Conservation (phyloP, 2,888 invertebrate genomes). For the Timema podura region DNA sequence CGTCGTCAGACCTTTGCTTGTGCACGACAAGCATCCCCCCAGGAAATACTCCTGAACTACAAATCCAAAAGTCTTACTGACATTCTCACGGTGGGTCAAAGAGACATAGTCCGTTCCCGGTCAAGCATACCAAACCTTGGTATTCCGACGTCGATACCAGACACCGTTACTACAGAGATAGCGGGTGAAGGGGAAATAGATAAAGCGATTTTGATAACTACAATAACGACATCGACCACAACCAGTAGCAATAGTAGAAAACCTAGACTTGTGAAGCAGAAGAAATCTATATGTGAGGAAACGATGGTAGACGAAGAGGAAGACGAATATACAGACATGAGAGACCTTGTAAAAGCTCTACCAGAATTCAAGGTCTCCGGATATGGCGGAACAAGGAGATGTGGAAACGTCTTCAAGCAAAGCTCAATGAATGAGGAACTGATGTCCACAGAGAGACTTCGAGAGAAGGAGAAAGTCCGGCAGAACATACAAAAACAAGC, state of each 20-base stretch:
- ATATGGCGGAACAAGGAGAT: constrained; percentile 31
- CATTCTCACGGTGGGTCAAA: constrained; percentile 70
- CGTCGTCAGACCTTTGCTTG: constrained; percentile 52
- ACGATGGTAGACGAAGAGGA: constrained; percentile 42
- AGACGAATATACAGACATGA: constrained; percentile 66
- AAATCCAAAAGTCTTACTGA: constrained; percentile 83
- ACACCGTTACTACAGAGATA: constrained; percentile 1
- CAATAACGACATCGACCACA: constrained; percentile 17
- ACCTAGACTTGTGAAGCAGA: constrained; percentile 80
- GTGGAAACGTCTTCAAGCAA: constrained; percentile 70
- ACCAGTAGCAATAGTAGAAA: constrained; percentile 38
- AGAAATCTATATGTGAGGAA: constrained; percentile 77
- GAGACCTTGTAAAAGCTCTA: constrained; percentile 58
- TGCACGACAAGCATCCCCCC: constrained; percentile 38
- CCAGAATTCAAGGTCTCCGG: constrained; percentile 42
- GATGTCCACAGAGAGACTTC: constrained; percentile 78
- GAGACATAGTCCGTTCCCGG: constrained; percentile 66
- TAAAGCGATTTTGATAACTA: background rate
- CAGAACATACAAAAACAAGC: constrained; percentile 86
- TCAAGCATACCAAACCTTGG: constrained; percentile 70
- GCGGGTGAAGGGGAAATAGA: background rate
- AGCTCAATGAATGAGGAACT: constrained; percentile 85
- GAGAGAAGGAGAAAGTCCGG: constrained; percentile 76
- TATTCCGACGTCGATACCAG: background rate
- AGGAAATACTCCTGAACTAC: constrained; percentile 47